Base-by-base conservation (phyloP, 2,888 invertebrate species). In the Brachypterus glaber region DNA sequence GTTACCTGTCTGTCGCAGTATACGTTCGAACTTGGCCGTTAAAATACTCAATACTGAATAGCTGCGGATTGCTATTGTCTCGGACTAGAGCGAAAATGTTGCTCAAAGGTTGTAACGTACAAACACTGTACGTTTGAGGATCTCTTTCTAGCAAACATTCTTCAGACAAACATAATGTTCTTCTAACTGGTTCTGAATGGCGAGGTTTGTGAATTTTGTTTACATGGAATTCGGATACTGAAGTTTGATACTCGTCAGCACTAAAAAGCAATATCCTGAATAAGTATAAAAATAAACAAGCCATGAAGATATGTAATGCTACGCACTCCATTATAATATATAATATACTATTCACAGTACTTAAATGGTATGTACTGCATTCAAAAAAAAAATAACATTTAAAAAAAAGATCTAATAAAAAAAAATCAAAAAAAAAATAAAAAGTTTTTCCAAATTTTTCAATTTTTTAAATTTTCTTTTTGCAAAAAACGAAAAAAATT, bases 111-210 rank as follows among this genome's bases (percentile, higher is more conserved):
- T 84, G 74, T 32, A 93, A 71, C 13, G 95, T 95, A 49, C 92
- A 82, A 35, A 93, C 84, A 51, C 84, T 87, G 63, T 99, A 99
- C 1, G 96, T 95, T 61, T 89, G 90, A 2, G 93, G 92, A 69
- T 99, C 98, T 49, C 98, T 74, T 68, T 99, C 98, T 33, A 99
- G 69, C 34, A 99, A 71, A 61, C 97, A 97, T 0, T 87, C 85
- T 65, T 98, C 97, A 0, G 93, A 91, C 13, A 99, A 73, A 59
- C 97, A 97, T 17, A 99, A 73, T 0, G 90, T 85, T 39, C 97
- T 76, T 45, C 88, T 73, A 52, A 90, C 83, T 0, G 88, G 82
- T 54, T 92, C 92, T 55, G 78, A 76, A 61, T 89, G 85, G 16
- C 91, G 73, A 1, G 77, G 71, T 12, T 86, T 84, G 51, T 76